Evolutionary conservation across 2,113 vertebrate species (phyloP).

Genomic region (Paradoxurus hermaphroditus): DNA sequence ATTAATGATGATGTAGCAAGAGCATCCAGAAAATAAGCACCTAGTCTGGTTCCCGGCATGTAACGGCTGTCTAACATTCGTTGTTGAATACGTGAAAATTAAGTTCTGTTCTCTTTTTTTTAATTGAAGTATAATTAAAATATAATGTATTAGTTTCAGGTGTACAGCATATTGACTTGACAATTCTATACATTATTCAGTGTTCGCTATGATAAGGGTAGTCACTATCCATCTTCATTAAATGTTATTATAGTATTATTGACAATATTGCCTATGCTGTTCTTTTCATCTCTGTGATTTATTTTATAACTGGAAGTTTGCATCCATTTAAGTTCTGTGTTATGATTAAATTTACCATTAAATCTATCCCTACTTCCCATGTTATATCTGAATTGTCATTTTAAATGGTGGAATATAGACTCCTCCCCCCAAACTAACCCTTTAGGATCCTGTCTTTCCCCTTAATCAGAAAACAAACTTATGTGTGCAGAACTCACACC

Average conservation of each 20-base stretch:
- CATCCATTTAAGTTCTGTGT: background rate
- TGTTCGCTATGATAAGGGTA: background rate
- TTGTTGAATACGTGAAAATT: background rate
- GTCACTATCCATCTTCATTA: background rate
- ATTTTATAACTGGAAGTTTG: background rate
- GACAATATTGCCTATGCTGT: background rate
- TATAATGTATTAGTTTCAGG: background rate
- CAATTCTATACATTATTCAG: background rate
- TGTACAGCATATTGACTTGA: background rate
- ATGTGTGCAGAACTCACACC: background rate
- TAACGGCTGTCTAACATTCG: background rate
- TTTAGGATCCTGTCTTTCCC: conserved; percentile 64
- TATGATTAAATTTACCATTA: background rate
- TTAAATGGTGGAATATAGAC: background rate
- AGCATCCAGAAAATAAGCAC: background rate
- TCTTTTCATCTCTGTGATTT: background rate
- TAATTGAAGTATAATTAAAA: background rate
- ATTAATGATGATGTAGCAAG: background rate
- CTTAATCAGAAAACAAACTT: background rate
- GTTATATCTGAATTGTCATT: background rate
- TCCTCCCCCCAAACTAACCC: background rate
- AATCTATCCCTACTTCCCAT: background rate
- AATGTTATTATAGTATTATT: background rate
- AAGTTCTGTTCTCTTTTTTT: background rate
- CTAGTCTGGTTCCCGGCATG: background rate